These are phyloP conservation scores for Arctocebus calabarensis DNA, from an alignment of 2,797 vertebrate genomes.

Conservation along the genomic window DNA sequence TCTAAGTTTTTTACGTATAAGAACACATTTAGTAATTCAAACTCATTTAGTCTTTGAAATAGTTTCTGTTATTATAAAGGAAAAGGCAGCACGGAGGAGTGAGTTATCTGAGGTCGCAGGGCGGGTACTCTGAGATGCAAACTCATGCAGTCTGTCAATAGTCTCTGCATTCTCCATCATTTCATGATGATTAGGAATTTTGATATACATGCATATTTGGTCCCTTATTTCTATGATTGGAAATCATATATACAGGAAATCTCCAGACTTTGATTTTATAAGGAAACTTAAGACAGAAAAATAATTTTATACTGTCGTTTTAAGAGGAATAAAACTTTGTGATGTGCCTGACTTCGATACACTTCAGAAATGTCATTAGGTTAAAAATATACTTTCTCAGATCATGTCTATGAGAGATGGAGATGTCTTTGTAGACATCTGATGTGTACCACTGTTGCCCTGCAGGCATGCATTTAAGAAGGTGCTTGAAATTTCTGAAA, in stretches of 20 bases:
- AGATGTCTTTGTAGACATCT: background rate
- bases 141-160: background rate
- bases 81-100: background rate
- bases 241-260: background rate
- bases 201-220: background rate
- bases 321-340: background rate
- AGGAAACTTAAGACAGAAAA: constrained; percentile 44
- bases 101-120: background rate
- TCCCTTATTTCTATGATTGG: background rate
- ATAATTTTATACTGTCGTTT: background rate
- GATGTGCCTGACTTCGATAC: background rate
- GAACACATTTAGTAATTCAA: background rate
- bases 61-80: background rate
- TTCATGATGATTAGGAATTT: background rate
- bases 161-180: background rate
- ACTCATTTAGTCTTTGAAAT: background rate
- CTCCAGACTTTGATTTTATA: constrained; percentile 29
- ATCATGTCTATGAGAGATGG: background rate
- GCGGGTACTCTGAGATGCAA: background rate
- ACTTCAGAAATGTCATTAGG: background rate
- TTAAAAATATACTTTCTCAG: constrained; percentile 11
- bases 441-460: background rate
- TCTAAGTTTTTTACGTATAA: background rate
- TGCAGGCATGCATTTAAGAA: background rate
- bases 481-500: background rate